phyloP scores from a whole-genome alignment of 92 coral and sea anemone genomes.

The Pocillopora meandrina region DNA sequence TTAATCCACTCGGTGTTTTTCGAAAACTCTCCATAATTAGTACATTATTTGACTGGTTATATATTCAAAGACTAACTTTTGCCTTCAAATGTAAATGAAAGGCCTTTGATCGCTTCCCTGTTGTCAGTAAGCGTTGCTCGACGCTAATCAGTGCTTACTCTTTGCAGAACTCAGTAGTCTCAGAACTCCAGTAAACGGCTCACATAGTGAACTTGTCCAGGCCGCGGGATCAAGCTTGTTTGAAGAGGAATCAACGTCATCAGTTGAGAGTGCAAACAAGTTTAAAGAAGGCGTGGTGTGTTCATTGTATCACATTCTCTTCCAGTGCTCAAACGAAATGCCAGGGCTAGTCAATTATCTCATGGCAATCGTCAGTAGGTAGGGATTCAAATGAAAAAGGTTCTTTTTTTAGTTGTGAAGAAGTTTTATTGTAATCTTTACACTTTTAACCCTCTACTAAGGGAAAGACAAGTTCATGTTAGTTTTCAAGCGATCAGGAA shows the following conservation, averaged over 20 bases:
- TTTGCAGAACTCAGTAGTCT: constrained; percentile 55
- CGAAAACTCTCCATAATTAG: background rate
- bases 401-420: too few relatives aligned
- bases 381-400: background rate
- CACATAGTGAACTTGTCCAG: background rate
- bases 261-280: constrained; percentile 31
- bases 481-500: too few relatives aligned
- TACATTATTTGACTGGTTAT: background rate
- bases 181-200: constrained; percentile 26
- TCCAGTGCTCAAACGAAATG: constrained; percentile 69
- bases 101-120: too few relatives aligned
- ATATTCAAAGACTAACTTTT: too few relatives aligned
- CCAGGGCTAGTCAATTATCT: constrained; percentile 78
- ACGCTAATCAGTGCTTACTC: background rate
- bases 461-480: too few relatives aligned
- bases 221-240: constrained; percentile 55
- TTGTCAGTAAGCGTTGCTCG: background rate
- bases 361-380: constrained; percentile 95
- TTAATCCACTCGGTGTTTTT: too few relatives aligned
- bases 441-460: too few relatives aligned
- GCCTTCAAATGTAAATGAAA: too few relatives aligned
- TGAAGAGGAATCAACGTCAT: constrained; percentile 46
- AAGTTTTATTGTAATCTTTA: too few relatives aligned
- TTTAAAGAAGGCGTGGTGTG: constrained; percentile 70
- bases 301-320: constrained; percentile 89